Evolutionary conservation across 2,888 invertebrate species (phyloP).

Genomic region (Drosophila engyochracea): DNA sequence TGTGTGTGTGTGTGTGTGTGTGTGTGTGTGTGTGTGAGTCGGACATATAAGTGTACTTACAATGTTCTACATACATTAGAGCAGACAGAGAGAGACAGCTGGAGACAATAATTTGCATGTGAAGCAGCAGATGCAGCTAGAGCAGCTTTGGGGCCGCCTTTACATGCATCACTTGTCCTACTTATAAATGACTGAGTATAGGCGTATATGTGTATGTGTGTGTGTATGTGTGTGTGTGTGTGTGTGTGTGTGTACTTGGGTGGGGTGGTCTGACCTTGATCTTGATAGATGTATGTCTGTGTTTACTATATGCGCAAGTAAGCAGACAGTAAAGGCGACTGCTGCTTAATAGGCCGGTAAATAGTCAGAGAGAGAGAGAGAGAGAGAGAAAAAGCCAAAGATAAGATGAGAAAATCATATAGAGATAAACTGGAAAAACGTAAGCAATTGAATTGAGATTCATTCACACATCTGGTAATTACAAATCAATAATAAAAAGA

Average conservation of each 20-base stretch:
- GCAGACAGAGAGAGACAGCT: constrained; percentile 7
- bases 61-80: constrained; percentile 19
- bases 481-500: neutral
- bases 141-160: constrained; percentile 32
- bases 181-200: constrained; percentile 18
- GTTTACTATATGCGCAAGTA: neutral
- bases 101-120: constrained; percentile 53
- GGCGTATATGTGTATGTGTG: neutral
- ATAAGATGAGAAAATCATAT: too few species aligned
- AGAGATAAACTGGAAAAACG: neutral
- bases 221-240: neutral
- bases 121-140: constrained; percentile 30
- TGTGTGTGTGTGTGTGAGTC: neutral
- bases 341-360: constrained; percentile 15
- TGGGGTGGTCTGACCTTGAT: constrained; percentile 40
- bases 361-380: neutral
- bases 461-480: neutral
- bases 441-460: neutral
- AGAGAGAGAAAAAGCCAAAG: neutral
- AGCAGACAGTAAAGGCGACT: constrained; percentile 6
- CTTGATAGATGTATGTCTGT: constrained; percentile 32
- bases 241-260: neutral
- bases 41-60: constrained; percentile 6
- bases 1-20: constrained; percentile 1
- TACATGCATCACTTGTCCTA: constrained; percentile 50